Evolutionary conservation across 2,113 vertebrate species (phyloP).

Genomic region (Casuarius casuarius): DNA sequence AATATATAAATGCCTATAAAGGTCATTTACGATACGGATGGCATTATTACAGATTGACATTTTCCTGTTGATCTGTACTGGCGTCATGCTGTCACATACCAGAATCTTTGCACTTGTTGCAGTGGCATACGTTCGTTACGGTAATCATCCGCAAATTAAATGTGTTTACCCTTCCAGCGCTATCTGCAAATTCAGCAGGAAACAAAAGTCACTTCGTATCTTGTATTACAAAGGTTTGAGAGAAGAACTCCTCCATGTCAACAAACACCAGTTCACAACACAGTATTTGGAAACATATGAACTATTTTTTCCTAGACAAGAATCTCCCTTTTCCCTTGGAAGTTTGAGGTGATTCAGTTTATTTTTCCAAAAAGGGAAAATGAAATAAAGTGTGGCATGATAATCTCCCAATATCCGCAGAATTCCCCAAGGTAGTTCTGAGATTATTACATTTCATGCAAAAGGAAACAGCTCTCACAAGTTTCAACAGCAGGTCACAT

Average conservation of each 20-base stretch:
- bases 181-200: not conserved
- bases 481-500: not conserved
- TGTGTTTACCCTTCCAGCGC: not conserved
- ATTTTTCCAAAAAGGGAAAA: not conserved
- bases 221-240: not conserved
- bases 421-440: not conserved
- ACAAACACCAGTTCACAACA: not conserved
- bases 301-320: not conserved
- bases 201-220: not conserved
- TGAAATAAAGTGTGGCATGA: not conserved
- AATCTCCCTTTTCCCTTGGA: not conserved
- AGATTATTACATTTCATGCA: not conserved
- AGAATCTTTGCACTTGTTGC: not conserved
- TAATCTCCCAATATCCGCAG: not conserved
- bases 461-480: not conserved
- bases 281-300: not conserved
- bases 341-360: not conserved
- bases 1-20: not conserved
- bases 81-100: not conserved
- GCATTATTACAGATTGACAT: not conserved
- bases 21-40: not conserved
- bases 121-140: not conserved
- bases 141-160: not conserved
- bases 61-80: not conserved
- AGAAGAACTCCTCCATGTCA: not conserved